Evolutionary conservation across 2,888 invertebrate species (phyloP), one percentile per base, ranked within the genome.

Genomic region (Spialia ferax): DNA sequence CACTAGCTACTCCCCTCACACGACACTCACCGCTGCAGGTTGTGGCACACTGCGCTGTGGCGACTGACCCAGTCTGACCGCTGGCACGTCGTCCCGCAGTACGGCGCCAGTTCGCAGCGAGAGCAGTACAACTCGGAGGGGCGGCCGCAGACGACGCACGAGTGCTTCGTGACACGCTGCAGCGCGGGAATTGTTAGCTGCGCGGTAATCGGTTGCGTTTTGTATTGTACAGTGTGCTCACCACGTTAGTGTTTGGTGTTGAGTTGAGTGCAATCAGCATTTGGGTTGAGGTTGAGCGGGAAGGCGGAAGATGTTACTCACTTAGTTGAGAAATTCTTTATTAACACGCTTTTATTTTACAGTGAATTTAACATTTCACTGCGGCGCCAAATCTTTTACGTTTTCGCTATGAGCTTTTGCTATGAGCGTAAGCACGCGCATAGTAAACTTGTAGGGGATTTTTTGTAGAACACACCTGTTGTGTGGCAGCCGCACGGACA

Each of bases 181-280:
- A 88, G 88, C 74, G 77, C 86, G 77, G 91, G 91, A 76, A 85
- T 74, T 70, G 78, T 84, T 75, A 77, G 79, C 88, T 89, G 86
- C 69, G 76, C 72, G 74, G 38, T n/a, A 71, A 59, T 8, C 35
- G 23, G 59, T 55, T 13, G n/a, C n/a, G 13, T 18, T 48, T 48
- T 56, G 38, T 42, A 42, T 8, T 7, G 57, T 45, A 56, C 13
- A 56, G 57, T 64, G 57, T 64, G 20, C 48, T 48, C 2, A 20
- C 4, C 20, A 10, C 48, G 20, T 48, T 20, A 38, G 20, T 20
- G 20, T 48, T 48, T 20, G 20, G 48, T 48, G 20, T 48, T 20
- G 20, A 48, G 48, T 48, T n/a, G n/a, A n/a, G n/a, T n/a, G n/a
- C n/a, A n/a, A n/a, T n/a, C n/a, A 42, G 48, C 48, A 20, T 3